These are phyloP conservation scores for Rhagologus leucostigma DNA, from an alignment of 2,113 vertebrate species.

Conservation along the genomic window DNA sequence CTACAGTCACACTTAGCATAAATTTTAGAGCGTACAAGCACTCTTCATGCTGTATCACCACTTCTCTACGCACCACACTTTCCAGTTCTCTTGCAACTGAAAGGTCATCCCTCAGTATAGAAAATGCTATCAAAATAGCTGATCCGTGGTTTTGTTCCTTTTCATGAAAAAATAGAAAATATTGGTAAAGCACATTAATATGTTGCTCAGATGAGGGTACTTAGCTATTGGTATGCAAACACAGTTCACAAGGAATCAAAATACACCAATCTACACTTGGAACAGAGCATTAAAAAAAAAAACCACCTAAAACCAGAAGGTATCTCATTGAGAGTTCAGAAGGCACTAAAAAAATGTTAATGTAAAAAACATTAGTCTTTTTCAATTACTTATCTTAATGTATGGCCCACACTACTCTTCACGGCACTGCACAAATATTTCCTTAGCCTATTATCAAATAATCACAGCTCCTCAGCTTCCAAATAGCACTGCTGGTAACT, in stretches of 20 bases:
- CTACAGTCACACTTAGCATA: neutral
- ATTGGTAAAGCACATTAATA: neutral
- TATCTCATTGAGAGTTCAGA: neutral
- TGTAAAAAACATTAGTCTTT: neutral
- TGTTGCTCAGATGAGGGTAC: neutral
- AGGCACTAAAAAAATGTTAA: neutral
- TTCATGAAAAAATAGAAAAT: neutral
- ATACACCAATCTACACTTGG: neutral
- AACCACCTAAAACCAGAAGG: neutral
- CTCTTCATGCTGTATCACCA: neutral
- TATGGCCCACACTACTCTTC: neutral
- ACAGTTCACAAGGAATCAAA: neutral
- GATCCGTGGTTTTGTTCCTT: neutral
- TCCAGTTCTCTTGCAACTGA: neutral
- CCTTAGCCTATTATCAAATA: neutral
- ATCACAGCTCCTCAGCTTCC: neutral
- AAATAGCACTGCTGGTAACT: neutral
- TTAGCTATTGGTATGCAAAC: neutral
- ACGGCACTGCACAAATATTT: neutral
- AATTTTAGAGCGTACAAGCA: neutral
- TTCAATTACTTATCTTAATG: neutral
- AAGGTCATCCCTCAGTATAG: neutral
- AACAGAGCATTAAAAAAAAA: neutral
- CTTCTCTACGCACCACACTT: neutral
- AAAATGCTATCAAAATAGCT: neutral